Conservation (phyloP, 1,140 invertebrate species). For the Sipha flava region DNA sequence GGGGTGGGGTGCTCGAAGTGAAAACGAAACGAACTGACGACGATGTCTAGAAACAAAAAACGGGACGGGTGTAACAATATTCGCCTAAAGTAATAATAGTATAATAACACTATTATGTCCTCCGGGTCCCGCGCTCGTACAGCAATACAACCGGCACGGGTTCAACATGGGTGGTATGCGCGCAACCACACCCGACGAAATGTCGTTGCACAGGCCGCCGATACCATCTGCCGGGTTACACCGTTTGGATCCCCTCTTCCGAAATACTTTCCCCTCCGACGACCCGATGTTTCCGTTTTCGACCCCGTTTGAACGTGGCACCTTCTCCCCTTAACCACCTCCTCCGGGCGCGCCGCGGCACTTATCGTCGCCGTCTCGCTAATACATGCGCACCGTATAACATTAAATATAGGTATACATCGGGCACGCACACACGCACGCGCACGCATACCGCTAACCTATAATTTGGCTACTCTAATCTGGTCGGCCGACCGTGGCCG, state of each 20-base stretch:
- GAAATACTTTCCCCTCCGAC: neutral
- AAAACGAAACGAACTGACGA: neutral
- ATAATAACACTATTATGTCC: neutral
- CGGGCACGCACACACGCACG: neutral
- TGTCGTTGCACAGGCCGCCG: neutral
- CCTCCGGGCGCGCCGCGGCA: neutral
- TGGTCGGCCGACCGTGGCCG: conserved; percentile 22
- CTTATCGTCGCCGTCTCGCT: neutral
- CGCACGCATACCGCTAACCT: neutral
- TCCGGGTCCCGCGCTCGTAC: neutral
- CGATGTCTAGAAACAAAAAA: neutral
- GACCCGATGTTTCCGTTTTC: too few relatives aligned
- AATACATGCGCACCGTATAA: too few relatives aligned
- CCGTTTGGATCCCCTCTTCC: neutral
- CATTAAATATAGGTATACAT: too few relatives aligned
- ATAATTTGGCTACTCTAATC: conserved; percentile 24
- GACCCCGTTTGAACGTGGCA: too few relatives aligned
- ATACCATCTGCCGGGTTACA: neutral
- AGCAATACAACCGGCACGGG: conserved; percentile 29
- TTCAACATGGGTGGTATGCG: conserved; percentile 21
- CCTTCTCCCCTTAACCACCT: neutral
- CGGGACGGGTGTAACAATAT: neutral
- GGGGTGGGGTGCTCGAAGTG: neutral
- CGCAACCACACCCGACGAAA: conserved; percentile 22
- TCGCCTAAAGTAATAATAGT: neutral